Evolutionary conservation across 2,797 vertebrate genomes (phyloP), one percentile per base, ranked within the genome.

Genomic region (Lerista edwardsae): DNA sequence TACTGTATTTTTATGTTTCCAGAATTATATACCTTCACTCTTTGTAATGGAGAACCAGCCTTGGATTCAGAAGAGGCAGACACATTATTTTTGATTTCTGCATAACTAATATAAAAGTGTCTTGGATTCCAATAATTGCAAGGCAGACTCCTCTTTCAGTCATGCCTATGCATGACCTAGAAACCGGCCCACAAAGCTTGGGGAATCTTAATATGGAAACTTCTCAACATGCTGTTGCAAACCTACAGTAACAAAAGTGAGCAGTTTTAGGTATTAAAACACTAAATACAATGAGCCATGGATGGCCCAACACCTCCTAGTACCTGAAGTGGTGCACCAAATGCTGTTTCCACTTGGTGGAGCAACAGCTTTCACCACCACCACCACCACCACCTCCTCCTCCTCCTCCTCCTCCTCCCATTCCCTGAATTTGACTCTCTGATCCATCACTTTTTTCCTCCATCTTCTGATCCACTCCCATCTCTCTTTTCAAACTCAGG

Each of bases 11-110:
- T 29, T 55, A 41, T 64, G 36, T 59, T 74, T 79, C 44, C 27
- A 83, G 19, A 79, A 69, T 75, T 79, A 74, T 59, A 47, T 51
- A 8, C 64, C 21, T 67, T 80, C 29, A 62, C n/a, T 80, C 10
- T 5, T 68, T 27, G 11, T 11, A 74, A 65, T 57, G 64, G 57
- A 68, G 31, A 73, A 67, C 61, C 14, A 74, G 71, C 59, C 61
- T 59, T 36, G 36, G 62, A 29, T 57, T 65, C 34, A 61, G 47
- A 47, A 79, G 27, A 80, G n/a, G 41, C n/a, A 68, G 31, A 36
- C 15, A 71, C 61, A 67, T 83, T 80, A 31, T 47, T 80, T 80
- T 47, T 79, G 39, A 68, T 51, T 75, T 74, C 51, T 80, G 25
- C 55, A 83, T 79, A 74, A 79, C 27, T 79, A 61, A 83, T 59